These are phyloP conservation scores for Xenopus tropicalis DNA, from an alignment of 2,113 vertebrate genomes.

Conservation along the genomic window DNA sequence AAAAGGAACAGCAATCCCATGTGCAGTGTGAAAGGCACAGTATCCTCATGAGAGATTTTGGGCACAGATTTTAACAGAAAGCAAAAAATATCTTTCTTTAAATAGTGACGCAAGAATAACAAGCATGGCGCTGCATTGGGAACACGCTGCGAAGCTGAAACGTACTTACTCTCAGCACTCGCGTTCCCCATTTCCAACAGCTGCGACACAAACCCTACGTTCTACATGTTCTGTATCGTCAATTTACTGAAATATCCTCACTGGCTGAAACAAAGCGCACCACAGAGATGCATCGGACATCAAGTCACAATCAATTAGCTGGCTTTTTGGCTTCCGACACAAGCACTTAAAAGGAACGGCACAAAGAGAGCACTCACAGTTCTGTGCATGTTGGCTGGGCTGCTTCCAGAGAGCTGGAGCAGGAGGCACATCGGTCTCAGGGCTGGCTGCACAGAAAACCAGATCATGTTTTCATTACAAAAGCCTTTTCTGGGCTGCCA, in stretches of 20 bases:
- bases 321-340: constrained; percentile 19
- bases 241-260: not conserved
- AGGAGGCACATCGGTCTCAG: constrained; percentile 64
- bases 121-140: constrained; percentile 4
- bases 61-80: constrained; percentile 23
- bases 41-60: constrained; percentile 14
- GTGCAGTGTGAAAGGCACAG: constrained; percentile 9
- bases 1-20: not conserved
- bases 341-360: constrained; percentile 47
- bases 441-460: constrained; percentile 77
- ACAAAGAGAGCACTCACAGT: constrained; percentile 79
- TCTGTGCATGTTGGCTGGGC: constrained; percentile 76
- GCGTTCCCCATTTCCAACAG: constrained; percentile 1
- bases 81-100: too few species aligned
- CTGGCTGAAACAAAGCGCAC: not conserved
- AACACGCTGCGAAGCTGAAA: constrained; percentile 9
- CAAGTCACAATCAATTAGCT: constrained; percentile 8
- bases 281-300: accelerated
- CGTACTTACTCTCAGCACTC: constrained; percentile 32
- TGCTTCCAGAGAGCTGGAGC: constrained; percentile 78
- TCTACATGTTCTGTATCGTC: not conserved
- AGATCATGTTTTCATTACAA: constrained; percentile 97
- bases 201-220: not conserved
- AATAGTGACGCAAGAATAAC: too few species aligned
- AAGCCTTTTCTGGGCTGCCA: constrained; percentile 70